phyloP scores from a whole-genome alignment of 2,888 invertebrate genomes.

The Caenorhabditis imperialis region DNA sequence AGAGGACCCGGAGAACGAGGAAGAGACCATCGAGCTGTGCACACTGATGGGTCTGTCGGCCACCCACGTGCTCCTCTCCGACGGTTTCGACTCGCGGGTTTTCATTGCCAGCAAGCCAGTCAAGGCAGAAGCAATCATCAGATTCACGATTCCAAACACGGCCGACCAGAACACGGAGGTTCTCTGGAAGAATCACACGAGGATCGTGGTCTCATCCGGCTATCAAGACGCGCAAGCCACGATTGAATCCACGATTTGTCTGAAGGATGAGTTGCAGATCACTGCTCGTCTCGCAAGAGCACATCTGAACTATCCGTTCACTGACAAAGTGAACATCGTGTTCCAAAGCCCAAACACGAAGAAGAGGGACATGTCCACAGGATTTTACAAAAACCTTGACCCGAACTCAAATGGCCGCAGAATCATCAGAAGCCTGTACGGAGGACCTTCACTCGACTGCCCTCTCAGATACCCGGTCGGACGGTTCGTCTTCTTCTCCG shows the following conservation, averaged over 20 bases:
- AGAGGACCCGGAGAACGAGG: not conserved
- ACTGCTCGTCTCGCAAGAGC: too few species aligned
- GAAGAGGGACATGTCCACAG: too few species aligned
- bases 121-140: not conserved
- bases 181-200: slow-evolving; percentile 9
- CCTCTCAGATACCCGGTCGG: not conserved
- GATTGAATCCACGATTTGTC: slow-evolving; percentile 7
- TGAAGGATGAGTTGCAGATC: too few species aligned
- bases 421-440: slow-evolving; percentile 10
- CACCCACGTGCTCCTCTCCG: not conserved
- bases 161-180: not conserved
- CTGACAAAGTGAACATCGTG: too few species aligned
- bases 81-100: slow-evolving; percentile 12
- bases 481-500: not conserved
- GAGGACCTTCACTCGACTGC: not conserved
- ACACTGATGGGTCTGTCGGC: slow-evolving; percentile 9
- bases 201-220: not conserved
- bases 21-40: slow-evolving; percentile 6
- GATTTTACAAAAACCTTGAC: not conserved
- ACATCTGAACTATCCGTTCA: too few species aligned
- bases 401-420: not conserved
- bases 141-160: slow-evolving; percentile 4
- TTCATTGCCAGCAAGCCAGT: not conserved
- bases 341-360: too few species aligned
- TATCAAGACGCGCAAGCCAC: not conserved